These are phyloP conservation scores for Hippasteria phrygiana DNA, from an alignment of 53 echinoderm and acorn worm genomes.

Conservation along the genomic window DNA sequence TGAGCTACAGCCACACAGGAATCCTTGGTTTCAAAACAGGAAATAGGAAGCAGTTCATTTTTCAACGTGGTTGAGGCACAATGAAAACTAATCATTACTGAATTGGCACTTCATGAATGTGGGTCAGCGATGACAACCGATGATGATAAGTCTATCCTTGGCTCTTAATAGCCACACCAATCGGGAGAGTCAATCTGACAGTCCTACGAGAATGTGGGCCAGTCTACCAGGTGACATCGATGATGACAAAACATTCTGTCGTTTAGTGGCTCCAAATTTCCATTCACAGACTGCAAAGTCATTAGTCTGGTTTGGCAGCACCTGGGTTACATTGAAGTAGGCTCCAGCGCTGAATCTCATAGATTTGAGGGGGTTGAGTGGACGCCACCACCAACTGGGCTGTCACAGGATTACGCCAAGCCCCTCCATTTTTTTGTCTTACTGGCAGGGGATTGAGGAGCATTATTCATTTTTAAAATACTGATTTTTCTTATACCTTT, in stretches of 20 bases:
- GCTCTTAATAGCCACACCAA: not conserved
- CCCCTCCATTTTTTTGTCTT: no score
- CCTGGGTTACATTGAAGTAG: not conserved
- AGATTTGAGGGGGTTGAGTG: no score
- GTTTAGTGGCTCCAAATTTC: not conserved
- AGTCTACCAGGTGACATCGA: not conserved
- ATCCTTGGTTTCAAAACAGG: not conserved
- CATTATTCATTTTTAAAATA: no score
- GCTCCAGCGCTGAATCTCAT: not conserved
- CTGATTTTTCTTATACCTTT: no score
- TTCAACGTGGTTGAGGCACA: not conserved
- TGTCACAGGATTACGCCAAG: no score
- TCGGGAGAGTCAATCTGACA: not conserved
- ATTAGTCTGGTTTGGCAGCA: not conserved
- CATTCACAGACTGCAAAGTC: not conserved
- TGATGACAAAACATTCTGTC: conserved; percentile 51
- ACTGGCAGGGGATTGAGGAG: no score
- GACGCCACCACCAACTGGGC: not conserved
- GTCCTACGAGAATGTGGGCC: no score
- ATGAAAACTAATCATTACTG: not conserved
- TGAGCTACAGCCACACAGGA: no score
- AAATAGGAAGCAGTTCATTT: not conserved
- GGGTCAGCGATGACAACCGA: conserved; percentile 14
- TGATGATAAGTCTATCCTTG: not conserved
- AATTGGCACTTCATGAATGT: conserved; percentile 2